Conservation (phyloP, 2,888 invertebrate species). For the Sympetrum striolatum region DNA sequence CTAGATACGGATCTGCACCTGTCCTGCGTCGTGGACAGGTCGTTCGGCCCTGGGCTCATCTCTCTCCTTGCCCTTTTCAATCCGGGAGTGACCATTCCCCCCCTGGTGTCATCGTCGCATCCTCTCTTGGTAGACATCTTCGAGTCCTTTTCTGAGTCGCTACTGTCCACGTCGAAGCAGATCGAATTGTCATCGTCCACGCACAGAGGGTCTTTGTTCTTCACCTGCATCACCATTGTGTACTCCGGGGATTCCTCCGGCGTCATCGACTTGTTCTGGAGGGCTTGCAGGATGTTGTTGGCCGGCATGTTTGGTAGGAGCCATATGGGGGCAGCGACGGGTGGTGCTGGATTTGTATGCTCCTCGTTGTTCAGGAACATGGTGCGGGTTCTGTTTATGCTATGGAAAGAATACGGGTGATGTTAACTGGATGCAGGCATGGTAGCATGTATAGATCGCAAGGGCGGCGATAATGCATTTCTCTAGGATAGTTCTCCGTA, state of each 20-base stretch:
- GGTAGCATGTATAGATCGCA: too few relatives aligned
- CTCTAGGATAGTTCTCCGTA: too few relatives aligned
- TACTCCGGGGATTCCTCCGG: not conserved
- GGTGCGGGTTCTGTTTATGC: conserved; percentile 6
- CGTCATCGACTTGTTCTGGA: not conserved
- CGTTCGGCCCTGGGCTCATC: not conserved
- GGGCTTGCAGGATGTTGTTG: not conserved
- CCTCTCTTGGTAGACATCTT: not conserved
- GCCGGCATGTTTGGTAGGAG: not conserved
- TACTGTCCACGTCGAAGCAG: not conserved
- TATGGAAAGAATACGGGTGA: not conserved
- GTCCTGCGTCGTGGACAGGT: not conserved
- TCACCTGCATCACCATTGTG: not conserved
- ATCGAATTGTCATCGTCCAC: not conserved
- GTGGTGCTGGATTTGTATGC: not conserved
- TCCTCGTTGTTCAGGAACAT: not conserved
- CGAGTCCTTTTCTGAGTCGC: not conserved
- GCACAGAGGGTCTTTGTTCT: conserved; percentile 1
- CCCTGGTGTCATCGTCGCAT: not conserved
- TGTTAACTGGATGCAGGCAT: too few relatives aligned
- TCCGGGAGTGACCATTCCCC: not conserved
- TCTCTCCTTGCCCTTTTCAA: not conserved
- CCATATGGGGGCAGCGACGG: conserved; percentile 12
- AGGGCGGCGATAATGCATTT: too few relatives aligned
- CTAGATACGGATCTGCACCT: not conserved